Conservation (phyloP, 37 sponge, comb jelly and placozoan genomes). For the Tethya wilhelma region DNA sequence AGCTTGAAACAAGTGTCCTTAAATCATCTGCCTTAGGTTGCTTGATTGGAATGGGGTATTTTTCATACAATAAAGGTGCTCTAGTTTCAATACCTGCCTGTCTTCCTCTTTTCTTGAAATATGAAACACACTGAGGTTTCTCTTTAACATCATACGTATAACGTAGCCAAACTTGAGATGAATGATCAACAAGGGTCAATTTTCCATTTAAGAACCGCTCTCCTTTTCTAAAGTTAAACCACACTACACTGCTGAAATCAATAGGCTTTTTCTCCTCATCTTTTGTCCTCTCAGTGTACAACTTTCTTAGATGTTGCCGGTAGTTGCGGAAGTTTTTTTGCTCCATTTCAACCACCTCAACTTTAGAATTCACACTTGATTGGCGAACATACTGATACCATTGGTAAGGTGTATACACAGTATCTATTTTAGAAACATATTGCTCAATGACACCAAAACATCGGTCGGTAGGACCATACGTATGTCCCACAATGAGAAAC, state of each 20-base stretch:
- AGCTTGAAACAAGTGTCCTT: too few relatives aligned
- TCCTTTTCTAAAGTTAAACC: constrained; percentile 31
- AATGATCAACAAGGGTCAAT: not conserved
- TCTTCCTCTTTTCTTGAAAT: not conserved
- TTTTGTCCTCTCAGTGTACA: constrained; percentile 31
- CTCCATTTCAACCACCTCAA: constrained; percentile 35
- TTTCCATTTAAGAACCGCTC: constrained; percentile 11
- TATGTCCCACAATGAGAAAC: constrained; percentile 51
- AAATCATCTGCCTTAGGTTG: too few relatives aligned
- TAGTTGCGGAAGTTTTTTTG: constrained; percentile 22
- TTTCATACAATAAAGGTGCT: too few relatives aligned
- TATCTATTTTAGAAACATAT: constrained; percentile 18
- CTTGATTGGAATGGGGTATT: too few relatives aligned
- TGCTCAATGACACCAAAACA: constrained; percentile 44
- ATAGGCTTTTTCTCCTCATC: not conserved
- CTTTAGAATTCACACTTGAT: not conserved
- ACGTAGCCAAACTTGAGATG: constrained; percentile 13
- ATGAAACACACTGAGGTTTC: constrained; percentile 12
- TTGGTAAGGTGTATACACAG: constrained; percentile 47
- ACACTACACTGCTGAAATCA: constrained; percentile 11
- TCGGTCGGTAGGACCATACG: constrained; percentile 54
- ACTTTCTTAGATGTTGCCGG: constrained; percentile 6
- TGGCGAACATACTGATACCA: constrained; percentile 55
- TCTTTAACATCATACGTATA: constrained; percentile 3
- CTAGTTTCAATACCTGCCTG: too few relatives aligned